Base-by-base conservation (phyloP, 2,113 vertebrate species). In the Elephas maximus region DNA sequence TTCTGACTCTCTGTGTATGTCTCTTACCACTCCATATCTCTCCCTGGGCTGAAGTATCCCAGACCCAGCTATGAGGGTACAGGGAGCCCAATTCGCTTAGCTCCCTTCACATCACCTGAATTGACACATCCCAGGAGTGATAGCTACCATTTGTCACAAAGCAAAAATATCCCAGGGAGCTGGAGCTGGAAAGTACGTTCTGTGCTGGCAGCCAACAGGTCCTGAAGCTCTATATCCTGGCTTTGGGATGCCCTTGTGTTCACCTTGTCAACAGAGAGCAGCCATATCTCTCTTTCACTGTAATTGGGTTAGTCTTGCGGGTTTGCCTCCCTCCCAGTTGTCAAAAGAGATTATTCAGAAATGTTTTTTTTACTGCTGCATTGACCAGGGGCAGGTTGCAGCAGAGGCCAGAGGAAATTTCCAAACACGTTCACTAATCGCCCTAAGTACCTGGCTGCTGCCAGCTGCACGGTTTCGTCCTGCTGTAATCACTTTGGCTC, bases 271-370 rank as follows among this genome's bases (percentile, higher is more conserved):
- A 45, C 85, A 71, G 95, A 33, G 81, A 96, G 85, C 69, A 60
- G 96, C 69, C 80, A 92, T 67, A 88, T 60, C 92, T 92, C 93
- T 87, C 69, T 82, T 76, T 79, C 21, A 79, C 90, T 74, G 63
- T 97, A 96, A 97, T 95, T 97, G 96, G 86, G 91, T 96, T 96
- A 96, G 90, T 88, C 95, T 95, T 90, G 63, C 78, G 84, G 83
- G 62, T n/a, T 44, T 48, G 33, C 60, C 48, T 63, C 73, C 80
- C 85, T 88, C 71, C 85, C 80, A n/a, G 82, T 74, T 98, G 95
- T 97, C 97, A 95, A 69, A 88, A 95, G 90, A 95, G 90, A 98
- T 97, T 95, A 97, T 28, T 48, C 74, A 93, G 92, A 96, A 96
- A 91, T 21, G 45, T 37, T 37, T 37, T 37, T 37, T 37, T 37